Evolutionary conservation across 2,797 vertebrate genomes (phyloP), one percentile per base, ranked within the genome.

Genomic region (Lepidocolaptes lacrymiger): DNA sequence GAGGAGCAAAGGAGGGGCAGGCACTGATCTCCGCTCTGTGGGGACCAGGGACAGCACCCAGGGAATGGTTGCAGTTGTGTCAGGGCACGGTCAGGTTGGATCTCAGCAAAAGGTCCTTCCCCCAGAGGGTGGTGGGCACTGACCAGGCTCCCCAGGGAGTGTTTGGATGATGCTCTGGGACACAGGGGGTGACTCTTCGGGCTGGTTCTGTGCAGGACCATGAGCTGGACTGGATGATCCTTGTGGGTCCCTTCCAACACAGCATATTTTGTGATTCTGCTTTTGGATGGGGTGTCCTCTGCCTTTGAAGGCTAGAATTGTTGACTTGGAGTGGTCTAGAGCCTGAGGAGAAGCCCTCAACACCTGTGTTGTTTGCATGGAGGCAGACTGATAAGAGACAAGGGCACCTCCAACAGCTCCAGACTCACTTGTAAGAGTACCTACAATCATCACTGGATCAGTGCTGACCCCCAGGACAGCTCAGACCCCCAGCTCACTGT

Each of bases 291-390:
- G 26, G 12, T 32, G 37, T 44, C 1, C 12, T 20, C 34, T 23
- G n/a, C 20, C 27, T 37, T 41, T 64, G 9, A 27, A 49, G n/a
- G 28, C 16, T 66, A 34, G 11, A 15, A 10, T 58, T 34, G 22
- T 27, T 9, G 10, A 44, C 34, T 46, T 8, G 12, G 49, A 51
- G 49, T 18, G 15, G 15, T 28, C 27, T 17, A 17, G 41, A 86
- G 27, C 14, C 43, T 21, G 30, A 44, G 34, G 26, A 59, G 58
- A 27, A 36, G 14, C 24, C 32, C 14, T 13, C 1, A 6, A 11
- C 27, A 32, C 3, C 7, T 0, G 1, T 44, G 30, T 2, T 5
- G 12, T 56, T 37, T 36, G 52, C 8, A 4, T 3, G 28, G 78
- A 69, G 34, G 22, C 18, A 39, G 49, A 30, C 3, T 8, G 34